Percentiles rank a stretch among this genome's conserved stretches.
Conservation (phyloP, 1,140 invertebrate genomes). For the Acromyrmex charruanus region DNA sequence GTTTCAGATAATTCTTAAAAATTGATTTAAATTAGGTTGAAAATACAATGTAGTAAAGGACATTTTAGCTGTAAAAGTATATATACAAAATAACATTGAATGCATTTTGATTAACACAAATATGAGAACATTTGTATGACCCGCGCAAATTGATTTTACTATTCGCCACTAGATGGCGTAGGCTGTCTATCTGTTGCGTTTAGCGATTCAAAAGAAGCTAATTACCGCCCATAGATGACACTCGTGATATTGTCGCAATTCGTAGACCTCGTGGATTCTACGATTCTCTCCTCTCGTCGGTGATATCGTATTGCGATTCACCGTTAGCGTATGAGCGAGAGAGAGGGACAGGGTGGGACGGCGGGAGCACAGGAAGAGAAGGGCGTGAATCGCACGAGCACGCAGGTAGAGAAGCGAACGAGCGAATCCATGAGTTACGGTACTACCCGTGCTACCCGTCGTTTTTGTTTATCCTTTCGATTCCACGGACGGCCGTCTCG, state of each 20-base stretch:
- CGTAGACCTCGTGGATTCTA: no score
- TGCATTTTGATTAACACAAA: neutral
- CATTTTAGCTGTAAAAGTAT: neutral
- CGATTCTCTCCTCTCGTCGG: neutral
- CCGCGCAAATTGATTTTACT: neutral
- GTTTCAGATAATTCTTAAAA: neutral
- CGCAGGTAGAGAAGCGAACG: conserved; percentile 66
- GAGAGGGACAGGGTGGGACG: neutral
- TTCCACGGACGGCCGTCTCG: neutral
- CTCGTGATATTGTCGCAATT: neutral
- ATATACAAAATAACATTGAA: neutral
- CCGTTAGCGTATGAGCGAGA: conserved; percentile 65
- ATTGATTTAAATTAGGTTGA: neutral
- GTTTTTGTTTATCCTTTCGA: conserved; percentile 51
- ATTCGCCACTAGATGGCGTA: conserved; percentile 52
- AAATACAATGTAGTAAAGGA: neutral
- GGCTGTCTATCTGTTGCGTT: no score
- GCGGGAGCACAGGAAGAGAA: conserved; percentile 59
- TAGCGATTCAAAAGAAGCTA: neutral
- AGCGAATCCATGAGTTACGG: conserved; percentile 70
- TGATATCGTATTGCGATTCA: conserved; percentile 67
- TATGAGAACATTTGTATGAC: neutral
- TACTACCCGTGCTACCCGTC: conserved; percentile 61
- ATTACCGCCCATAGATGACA: neutral
- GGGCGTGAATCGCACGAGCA: conserved; percentile 70